Base-by-base conservation (phyloP, 2,888 invertebrate genomes). In the Drosophila kambysellisi region DNA sequence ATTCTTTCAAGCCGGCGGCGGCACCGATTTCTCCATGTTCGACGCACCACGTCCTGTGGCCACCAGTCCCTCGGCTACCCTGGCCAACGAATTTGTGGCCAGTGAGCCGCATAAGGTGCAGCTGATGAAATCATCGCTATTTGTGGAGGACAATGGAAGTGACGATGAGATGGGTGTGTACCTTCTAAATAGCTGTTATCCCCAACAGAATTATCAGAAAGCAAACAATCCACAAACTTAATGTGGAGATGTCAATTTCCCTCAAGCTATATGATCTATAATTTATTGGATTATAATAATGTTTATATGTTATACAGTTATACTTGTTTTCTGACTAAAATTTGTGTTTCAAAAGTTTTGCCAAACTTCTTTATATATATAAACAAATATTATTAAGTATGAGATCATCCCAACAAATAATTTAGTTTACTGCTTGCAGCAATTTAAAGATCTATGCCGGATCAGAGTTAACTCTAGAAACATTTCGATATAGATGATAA, bases 121-220 rank as follows among this genome's bases (percentile, higher is more conserved):
- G 87, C 93, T 97, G 0, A 97, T 97, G 97, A 97, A 97, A 92
- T 97, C 97, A 0, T 97, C 96, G 0, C 95, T 97, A 59, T 97
- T 93, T 59, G 74, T 88, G 15, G 92, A 91, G 0, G 92, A 93
- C 54, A 39, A 64, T 35, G 92, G 88, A 51, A 79, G 83, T 52
- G 92, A 93, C 41, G 84, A 89, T 11, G 91, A 91, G 70, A 91
- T 91, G 51, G 88, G 92, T 79, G 43, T 32, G 74, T 63, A 32
- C 9, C 8, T 37, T 43, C 12, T 15, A 35, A 7, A 29, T 41
- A 62, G 29, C 33, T 46, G 25, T 17, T 54, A 17, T 20, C 29
- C 29, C 9, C 12, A 39, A 39, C 39, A 29, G 25, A 37, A 54
- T 29, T 46, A 46, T 20, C 46, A 46, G 46, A 46, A 17, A 29